Evolutionary conservation across 2,797 vertebrate species (phyloP).

Genomic region (Neosalanx taihuensis): DNA sequence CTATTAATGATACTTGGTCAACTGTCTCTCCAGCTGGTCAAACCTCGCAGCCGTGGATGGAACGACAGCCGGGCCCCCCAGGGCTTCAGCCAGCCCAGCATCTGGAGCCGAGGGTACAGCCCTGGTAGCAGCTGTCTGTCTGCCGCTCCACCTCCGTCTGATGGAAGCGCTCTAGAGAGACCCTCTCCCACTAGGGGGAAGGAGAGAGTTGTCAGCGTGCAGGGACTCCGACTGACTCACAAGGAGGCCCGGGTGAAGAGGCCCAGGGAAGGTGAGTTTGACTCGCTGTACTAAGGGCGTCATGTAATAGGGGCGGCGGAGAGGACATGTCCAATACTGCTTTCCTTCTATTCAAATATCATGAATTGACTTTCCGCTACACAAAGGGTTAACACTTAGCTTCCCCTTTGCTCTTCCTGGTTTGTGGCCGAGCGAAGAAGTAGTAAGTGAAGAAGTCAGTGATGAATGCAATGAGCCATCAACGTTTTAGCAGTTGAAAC

Average conservation of each 20-base stretch:
- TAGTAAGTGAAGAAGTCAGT: too few species aligned
- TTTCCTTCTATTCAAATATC: too few species aligned
- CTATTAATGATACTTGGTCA: neutral
- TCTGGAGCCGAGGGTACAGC: constrained; percentile 80
- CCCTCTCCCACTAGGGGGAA: constrained; percentile 71
- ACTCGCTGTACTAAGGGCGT: too few species aligned
- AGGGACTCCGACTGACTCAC: constrained; percentile 69
- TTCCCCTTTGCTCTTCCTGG: neutral
- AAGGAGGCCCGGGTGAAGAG: constrained; percentile 79
- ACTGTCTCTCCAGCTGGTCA: constrained; percentile 58
- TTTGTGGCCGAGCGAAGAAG: neutral
- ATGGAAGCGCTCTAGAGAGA: constrained; percentile 53
- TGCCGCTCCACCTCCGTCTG: neutral
- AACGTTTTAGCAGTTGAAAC: too few species aligned
- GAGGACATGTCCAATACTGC: too few species aligned
- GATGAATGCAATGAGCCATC: too few species aligned
- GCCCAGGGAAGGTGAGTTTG: constrained; percentile 77
- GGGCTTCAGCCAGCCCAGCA: constrained; percentile 62
- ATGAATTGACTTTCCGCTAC: too few species aligned
- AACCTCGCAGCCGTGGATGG: constrained; percentile 78
- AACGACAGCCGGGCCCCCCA: constrained; percentile 43
- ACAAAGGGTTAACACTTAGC: neutral
- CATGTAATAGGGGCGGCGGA: too few species aligned
- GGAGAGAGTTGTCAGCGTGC: constrained; percentile 70
- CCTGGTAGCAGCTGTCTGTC: constrained; percentile 17